phyloP scores from a whole-genome alignment of 1,140 invertebrate genomes.

The Trachymyrmex cornetzi region DNA sequence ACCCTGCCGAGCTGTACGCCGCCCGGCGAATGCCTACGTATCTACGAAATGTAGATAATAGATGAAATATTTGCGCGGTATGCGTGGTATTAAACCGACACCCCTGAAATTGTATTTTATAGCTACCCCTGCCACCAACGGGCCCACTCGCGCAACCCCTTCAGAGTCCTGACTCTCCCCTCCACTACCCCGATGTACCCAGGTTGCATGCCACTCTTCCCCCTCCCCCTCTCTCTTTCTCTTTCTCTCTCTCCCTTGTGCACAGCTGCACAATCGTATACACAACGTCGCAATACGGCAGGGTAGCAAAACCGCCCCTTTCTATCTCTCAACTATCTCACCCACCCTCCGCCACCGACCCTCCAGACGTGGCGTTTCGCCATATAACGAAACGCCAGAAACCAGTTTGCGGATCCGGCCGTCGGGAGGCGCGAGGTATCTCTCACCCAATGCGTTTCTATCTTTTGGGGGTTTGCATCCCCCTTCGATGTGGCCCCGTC shows the following conservation, averaged over 20 bases:
- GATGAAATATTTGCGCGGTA: constrained; percentile 75
- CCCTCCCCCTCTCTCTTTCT: neutral
- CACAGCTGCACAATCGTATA: constrained; percentile 57
- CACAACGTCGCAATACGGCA: constrained; percentile 46
- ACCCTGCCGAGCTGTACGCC: constrained; percentile 37
- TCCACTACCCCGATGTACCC: neutral
- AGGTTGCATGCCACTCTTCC: neutral
- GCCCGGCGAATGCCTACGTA: constrained; percentile 64
- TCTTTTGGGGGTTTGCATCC: constrained; percentile 45
- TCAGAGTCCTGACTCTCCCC: constrained; percentile 37
- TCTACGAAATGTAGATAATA: constrained; percentile 75
- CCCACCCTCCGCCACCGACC: neutral
- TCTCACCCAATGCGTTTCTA: constrained; percentile 52
- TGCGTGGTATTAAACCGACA: constrained; percentile 76
- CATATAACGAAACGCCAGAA: constrained; percentile 61
- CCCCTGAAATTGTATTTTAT: constrained; percentile 73
- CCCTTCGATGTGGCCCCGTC: neutral
- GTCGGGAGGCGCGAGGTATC: constrained; percentile 57
- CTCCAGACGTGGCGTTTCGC: constrained; percentile 58
- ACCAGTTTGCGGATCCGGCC: constrained; percentile 58
- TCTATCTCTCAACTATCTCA: neutral
- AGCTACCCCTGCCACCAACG: constrained; percentile 52
- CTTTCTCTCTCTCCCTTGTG: neutral
- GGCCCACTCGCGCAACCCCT: constrained; percentile 48
- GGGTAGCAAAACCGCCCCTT: constrained; percentile 30